Base-by-base conservation (phyloP, 2,113 vertebrate genomes). In the Calidris pygmaea region DNA sequence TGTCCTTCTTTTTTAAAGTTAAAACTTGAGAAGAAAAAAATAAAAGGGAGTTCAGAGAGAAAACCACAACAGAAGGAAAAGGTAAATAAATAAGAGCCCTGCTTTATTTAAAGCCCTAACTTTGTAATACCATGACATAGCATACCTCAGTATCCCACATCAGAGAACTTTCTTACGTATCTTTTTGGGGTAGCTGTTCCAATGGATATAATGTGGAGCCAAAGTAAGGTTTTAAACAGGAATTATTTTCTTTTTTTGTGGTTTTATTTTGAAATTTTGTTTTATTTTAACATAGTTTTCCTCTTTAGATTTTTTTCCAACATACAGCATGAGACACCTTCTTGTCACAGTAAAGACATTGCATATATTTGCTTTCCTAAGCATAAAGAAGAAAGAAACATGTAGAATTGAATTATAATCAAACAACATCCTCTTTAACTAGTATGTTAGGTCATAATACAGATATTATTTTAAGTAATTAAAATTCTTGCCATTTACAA, bases 401-500 rank as follows among this genome's bases (percentile, higher is more conserved):
- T 22, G 45, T 65, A 70, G n/a, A 88, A 90, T 14, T 50, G n/a
- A 70, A 83, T 95, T 90, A 56, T 39, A 91, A 91, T 78, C 68
- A 91, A 86, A 39, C 63, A 87, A 20, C 89, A 88, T 77, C 81
- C 81, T 89, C 65, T 82, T 73, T 68, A 89, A 72, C 48, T 75
- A 52, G 47, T 32, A 29, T 81, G 67, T 72, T 92, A 67, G 55
- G 41, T 63, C 63, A 84, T 77, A 84, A 71, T 82, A 63, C 30
- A 93, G 88, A 80, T 94, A 92, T 93, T 93, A 91, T 94, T 93
- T 91, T 85, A 94, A 78, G 81, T 72, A 90, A 90, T 93, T 89
- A 96, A 85, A 95, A 93, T 97, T 89, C 89, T 67, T 94, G 39
- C 68, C 52, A 77, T 93, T 94, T 95, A 74, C 55, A 86, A 76